phyloP scores from a whole-genome alignment of 2,888 invertebrate genomes.

The Drosophila prolongata region DNA sequence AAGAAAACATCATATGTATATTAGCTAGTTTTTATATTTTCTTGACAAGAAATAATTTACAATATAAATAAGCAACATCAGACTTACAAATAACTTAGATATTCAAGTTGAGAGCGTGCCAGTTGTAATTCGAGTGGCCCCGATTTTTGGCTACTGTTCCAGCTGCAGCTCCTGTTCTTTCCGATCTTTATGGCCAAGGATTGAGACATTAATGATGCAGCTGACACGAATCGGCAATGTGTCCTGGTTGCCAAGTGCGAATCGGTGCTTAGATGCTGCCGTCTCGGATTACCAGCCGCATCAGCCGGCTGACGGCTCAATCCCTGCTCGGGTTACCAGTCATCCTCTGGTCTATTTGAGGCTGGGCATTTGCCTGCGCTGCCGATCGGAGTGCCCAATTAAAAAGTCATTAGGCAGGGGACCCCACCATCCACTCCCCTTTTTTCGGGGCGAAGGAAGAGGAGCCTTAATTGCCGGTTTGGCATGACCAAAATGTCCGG shows the following conservation, averaged over 20 bases:
- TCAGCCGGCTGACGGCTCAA: conserved; percentile 68
- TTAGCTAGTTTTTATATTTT: too few species aligned
- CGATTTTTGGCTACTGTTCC: conserved; percentile 28
- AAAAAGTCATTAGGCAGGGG: conserved; percentile 70
- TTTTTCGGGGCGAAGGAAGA: neutral
- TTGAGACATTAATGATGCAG: conserved; percentile 33
- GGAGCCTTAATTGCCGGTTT: conserved; percentile 68
- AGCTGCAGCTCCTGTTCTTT: conserved; percentile 28
- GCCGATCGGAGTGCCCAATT: conserved; percentile 61
- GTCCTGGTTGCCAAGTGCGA: conserved; percentile 52
- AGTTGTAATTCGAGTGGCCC: conserved; percentile 46
- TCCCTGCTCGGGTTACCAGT: conserved; percentile 59
- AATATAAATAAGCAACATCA: too few species aligned
- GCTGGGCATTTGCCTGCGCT: conserved; percentile 9
- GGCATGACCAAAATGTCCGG: conserved; percentile 70
- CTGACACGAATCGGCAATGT: conserved; percentile 25
- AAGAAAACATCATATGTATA: too few species aligned
- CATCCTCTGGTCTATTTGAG: conserved; percentile 20
- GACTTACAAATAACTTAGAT: too few species aligned
- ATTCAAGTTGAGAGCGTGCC: conserved; percentile 30
- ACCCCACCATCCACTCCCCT: conserved; percentile 5
- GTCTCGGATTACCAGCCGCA: conserved; percentile 59
- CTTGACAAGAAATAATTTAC: too few species aligned
- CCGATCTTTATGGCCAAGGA: conserved; percentile 19
- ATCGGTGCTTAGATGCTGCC: conserved; percentile 56